A percentile compares a stretch with the other conserved stretches of the same genome.
phyloP scores from a whole-genome alignment of 2,113 vertebrate species.

The Phodopus roborovskii region DNA sequence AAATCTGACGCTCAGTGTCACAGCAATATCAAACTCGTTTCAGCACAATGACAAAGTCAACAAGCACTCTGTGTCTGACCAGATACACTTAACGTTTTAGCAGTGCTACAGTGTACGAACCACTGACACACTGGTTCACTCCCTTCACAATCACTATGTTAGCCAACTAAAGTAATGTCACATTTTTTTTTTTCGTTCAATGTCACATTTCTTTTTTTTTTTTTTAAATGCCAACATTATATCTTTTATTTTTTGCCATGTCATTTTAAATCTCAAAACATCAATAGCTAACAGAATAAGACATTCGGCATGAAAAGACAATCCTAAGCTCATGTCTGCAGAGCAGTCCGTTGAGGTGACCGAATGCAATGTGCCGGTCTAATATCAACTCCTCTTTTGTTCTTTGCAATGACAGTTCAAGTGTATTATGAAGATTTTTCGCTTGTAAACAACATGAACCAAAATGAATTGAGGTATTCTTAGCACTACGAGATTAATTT shows the following conservation, averaged over 20 bases:
- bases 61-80: no score
- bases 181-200: no score
- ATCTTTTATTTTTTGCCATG: conserved; percentile 91
- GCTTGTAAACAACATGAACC: conserved; percentile 90
- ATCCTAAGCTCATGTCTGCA: conserved; percentile 87
- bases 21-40: no score
- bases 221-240: conserved; percentile 89
- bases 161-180: no score
- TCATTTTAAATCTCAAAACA: conserved; percentile 89
- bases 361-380: conserved; percentile 79
- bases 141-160: no score
- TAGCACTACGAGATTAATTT: conserved; percentile 88
- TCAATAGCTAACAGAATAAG: conserved; percentile 88
- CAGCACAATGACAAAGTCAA: no score
- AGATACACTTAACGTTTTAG: no score
- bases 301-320: conserved; percentile 87
- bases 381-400: conserved; percentile 76
- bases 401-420: conserved; percentile 85
- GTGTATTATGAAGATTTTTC: conserved; percentile 82
- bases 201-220: no score
- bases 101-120: no score
- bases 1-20: no score
- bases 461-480: conserved; percentile 88
- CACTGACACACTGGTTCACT: no score
- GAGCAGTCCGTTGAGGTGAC: conserved; percentile 84